Percentiles rank a stretch among this genome's conserved stretches.
Evolutionary conservation across 2,888 invertebrate species (phyloP).

Genomic region (Bellardia bayeri): DNA sequence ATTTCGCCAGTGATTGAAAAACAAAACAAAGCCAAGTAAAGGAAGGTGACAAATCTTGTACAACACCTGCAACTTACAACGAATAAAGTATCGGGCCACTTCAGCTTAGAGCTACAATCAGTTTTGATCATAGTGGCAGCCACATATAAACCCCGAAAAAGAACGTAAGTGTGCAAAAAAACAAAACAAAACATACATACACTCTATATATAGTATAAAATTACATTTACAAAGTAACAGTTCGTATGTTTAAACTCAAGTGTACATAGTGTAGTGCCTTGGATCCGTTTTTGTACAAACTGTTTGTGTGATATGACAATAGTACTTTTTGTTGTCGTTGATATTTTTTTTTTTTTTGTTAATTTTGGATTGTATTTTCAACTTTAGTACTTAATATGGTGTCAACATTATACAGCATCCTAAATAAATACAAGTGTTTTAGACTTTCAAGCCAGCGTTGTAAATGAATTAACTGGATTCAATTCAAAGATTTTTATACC

Average conservation of each 20-base stretch:
- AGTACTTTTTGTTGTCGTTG: slow-evolving; percentile 32
- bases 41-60: slow-evolving; percentile 72
- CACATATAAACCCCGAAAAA: neutral
- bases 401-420: slow-evolving; percentile 68
- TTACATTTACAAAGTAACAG: slow-evolving; percentile 53
- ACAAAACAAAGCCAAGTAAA: slow-evolving; percentile 10
- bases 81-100: neutral
- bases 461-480: slow-evolving; percentile 25
- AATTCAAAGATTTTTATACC: neutral
- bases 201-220: slow-evolving; percentile 53
- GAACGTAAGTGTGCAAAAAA: neutral
- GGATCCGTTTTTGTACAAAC: slow-evolving; percentile 46
- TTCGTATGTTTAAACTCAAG: slow-evolving; percentile 37
- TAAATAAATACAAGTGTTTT: slow-evolving; percentile 36
- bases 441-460: slow-evolving; percentile 35
- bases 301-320: slow-evolving; percentile 29
- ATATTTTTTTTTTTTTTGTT: slow-evolving; percentile 30
- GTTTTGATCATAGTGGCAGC: slow-evolving; percentile 6
- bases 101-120: slow-evolving; percentile 29
- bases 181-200: slow-evolving; percentile 27
- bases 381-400: slow-evolving; percentile 65
- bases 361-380: slow-evolving; percentile 56
- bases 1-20: slow-evolving; percentile 34
- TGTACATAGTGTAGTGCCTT: slow-evolving; percentile 21
- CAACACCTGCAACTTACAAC: slow-evolving; percentile 71